These are phyloP conservation scores for Acronicta psi DNA, from an alignment of 2,888 invertebrate genomes.

Conservation along the genomic window DNA sequence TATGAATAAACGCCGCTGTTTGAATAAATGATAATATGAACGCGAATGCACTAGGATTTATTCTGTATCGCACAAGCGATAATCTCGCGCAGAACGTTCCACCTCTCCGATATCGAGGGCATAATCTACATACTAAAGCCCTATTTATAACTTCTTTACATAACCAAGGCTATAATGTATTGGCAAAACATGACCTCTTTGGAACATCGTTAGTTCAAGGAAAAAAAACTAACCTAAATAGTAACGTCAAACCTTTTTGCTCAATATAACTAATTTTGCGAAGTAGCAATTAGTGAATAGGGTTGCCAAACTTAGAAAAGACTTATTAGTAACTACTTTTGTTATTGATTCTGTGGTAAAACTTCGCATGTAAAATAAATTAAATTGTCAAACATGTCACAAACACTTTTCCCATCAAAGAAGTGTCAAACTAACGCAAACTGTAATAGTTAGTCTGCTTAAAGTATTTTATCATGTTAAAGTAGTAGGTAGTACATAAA, in stretches of 20 bases:
- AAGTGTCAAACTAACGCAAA: conserved; percentile 26
- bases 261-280: conserved; percentile 16
- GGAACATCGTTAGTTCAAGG: conserved; percentile 10
- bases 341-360: conserved; percentile 11
- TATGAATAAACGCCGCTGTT: too few species aligned
- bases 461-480: too few species aligned
- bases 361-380: conserved; percentile 24
- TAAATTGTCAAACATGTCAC: conserved; percentile 23
- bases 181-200: conserved; percentile 5
- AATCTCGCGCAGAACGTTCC: background rate
- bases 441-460: conserved; percentile 7
- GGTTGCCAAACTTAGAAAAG: conserved; percentile 20
- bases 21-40: background rate
- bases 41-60: too few species aligned
- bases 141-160: conserved; percentile 4
- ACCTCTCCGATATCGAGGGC: background rate
- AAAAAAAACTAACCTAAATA: conserved; percentile 13
- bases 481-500: too few species aligned
- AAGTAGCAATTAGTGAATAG: conserved; percentile 17
- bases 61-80: too few species aligned
- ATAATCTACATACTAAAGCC: background rate
- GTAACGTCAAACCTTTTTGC: conserved; percentile 28
- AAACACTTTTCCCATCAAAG: conserved; percentile 21
- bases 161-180: conserved; percentile 1
- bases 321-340: background rate